Evolutionary conservation across 2,888 invertebrate species (phyloP), one percentile per base, ranked within the genome.

Genomic region (Abscondita cerata): DNA sequence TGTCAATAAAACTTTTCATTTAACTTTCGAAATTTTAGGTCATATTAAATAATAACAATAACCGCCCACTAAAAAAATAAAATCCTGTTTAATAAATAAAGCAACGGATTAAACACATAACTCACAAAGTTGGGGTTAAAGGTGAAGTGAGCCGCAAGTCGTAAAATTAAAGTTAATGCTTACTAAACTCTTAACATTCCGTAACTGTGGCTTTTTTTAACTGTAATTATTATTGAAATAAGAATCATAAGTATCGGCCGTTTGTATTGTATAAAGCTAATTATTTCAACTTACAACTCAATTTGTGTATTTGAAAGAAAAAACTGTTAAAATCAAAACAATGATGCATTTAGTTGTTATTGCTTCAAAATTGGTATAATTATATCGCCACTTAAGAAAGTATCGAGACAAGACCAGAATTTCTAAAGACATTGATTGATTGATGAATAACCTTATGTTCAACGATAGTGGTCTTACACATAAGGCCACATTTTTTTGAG

Each of bases 121-220:
- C 50, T 65, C 65, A n/a, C n/a, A 63, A 65, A 57, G 56, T 51
- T 50, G 56, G 41, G 63, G 62, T 65, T 52, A 58, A 51, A 60
- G 65, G 65, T 65, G 62, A 53, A 56, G 54, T 54, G 48, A 55
- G 60, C 65, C 65, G 62, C 65, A 52, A 63, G 55, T 62, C 59
- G 65, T 65, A 55, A 62, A 62, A 65, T 56, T 50, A 50, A 36
- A 19, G 52, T 57, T 62, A 62, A 57, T 62, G 57, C 41, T 44
- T 40, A 47, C 31, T 20, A 40, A 55, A 59, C 52, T 56, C 55
- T 63, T 33, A 47, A 33, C 59, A 52, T 63, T 55, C 59, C 55
- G 59, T 59, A 56, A 52, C 36, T 62, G 40, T 25, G 36, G 34
- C 38, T 47, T 60, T 48, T 56, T 52, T 62, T 56, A 46, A 52